Evolutionary conservation across 2,888 invertebrate genomes (phyloP), one percentile per base, ranked within the genome.

Genomic region (Candidula unifasciata): DNA sequence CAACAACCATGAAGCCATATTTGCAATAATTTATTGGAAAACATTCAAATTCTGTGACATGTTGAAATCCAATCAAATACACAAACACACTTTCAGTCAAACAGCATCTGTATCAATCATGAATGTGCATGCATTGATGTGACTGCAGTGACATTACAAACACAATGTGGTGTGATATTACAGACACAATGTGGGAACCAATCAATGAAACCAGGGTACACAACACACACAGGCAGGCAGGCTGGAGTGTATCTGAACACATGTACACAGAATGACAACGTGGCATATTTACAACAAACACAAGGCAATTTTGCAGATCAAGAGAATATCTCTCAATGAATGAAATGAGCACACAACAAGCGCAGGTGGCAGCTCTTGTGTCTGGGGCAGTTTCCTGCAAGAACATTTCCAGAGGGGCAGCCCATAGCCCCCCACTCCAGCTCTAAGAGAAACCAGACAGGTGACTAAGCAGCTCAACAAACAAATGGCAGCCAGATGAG

Each of bases 1-100:
- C 35, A 71, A 21, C 35, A 71, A 71, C 37, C 16, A 71, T 0
- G 24, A 35, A 2, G 24, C 35, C 18, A 60, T 60, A 60, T 78
- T 78, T 78, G 78, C 57, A 78, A 78, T 78, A 78, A 78, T 78
- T 78, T 78, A 78, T 78, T 78, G 78, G 78, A 78, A 44, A 73
- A 78, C 76, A 76, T 33, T 37, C 16, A n/a, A 78, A 64, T 78
- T n/a, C 78, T 35, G 64, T 64, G n/a, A 64, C 64, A 78, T 64
- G 3, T 64, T 64, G 78, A 64, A 78, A 78, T 64, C 5, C 78
- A 33, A 64, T 37, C 33, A 64, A 52, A 76, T 57, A 30, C 33
- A 30, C 57, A 60, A 76, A 8, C 30, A 76, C 33, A 16, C 21
- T 33, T 44, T 37, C 76, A 33, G 16, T 30, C 57, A 76, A 30